These are phyloP conservation scores for Aleiodes testaceus DNA, from an alignment of 2,888 invertebrate species.

Conservation along the genomic window DNA sequence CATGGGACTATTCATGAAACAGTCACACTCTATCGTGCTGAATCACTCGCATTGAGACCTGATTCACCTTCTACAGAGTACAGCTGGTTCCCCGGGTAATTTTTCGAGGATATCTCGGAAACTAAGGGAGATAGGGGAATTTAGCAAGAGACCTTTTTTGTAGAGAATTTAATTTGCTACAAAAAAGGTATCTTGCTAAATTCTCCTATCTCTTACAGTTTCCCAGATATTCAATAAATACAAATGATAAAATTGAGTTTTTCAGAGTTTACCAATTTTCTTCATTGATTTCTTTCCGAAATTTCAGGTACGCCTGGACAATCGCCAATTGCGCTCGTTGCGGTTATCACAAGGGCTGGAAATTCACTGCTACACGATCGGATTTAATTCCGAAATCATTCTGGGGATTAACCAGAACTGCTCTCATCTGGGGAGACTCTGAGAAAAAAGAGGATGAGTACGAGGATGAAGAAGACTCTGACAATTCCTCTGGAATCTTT, in stretches of 20 bases:
- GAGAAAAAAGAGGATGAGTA: not conserved
- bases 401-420: constrained; percentile 81
- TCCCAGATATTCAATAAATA: no score
- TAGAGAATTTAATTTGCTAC: no score
- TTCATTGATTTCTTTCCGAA: constrained; percentile 25
- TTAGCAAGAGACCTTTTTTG: no score
- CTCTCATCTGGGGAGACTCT: constrained; percentile 55
- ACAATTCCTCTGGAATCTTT: not conserved
- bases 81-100: constrained; percentile 89
- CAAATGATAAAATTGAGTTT: no score
- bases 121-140: no score
- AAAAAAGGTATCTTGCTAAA: no score
- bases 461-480: constrained; percentile 19
- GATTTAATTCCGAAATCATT: constrained; percentile 80
- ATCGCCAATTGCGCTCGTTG: constrained; percentile 82
- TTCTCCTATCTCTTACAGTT: no score
- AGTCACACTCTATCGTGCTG: constrained; percentile 79
- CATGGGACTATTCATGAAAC: constrained; percentile 87
- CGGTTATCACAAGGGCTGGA: constrained; percentile 85
- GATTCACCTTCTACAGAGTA: constrained; percentile 80
- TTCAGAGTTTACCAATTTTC: not conserved
- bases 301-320: constrained; percentile 83
- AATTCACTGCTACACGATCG: constrained; percentile 79
- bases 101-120: no score
- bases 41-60: constrained; percentile 74